These are phyloP conservation scores for Dipodomys ordii DNA, from an alignment of 2,113 vertebrate species.

Conservation along the genomic window DNA sequence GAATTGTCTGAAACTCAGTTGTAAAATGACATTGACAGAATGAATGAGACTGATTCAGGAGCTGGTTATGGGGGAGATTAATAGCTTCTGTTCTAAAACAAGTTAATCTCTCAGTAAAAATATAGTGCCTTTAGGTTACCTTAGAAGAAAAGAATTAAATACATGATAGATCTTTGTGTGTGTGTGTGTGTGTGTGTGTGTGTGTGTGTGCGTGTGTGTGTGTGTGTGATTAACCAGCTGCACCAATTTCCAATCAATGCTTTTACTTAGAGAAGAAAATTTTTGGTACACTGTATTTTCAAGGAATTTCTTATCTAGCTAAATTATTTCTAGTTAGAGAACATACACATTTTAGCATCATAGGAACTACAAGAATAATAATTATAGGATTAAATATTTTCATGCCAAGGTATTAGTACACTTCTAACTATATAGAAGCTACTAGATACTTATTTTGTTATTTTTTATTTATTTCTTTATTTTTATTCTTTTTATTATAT, in stretches of 20 bases:
- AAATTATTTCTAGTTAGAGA: neutral
- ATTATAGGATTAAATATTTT: neutral
- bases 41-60: slow-evolving; percentile 61
- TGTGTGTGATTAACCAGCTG: neutral
- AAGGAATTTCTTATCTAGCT: neutral
- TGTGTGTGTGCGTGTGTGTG: neutral
- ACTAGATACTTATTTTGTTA: neutral
- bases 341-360: neutral
- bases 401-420: neutral
- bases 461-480: no score
- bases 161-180: slow-evolving; percentile 12
- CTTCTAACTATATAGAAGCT: neutral
- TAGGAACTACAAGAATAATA: slow-evolving; percentile 6
- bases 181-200: no score
- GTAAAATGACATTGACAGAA: slow-evolving; percentile 52
- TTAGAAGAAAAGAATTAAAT: slow-evolving; percentile 69
- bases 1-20: slow-evolving; percentile 58
- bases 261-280: slow-evolving; percentile 7
- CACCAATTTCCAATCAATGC: slow-evolving; percentile 3
- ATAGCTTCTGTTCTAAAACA: slow-evolving; percentile 68
- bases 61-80: slow-evolving; percentile 66
- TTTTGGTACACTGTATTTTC: neutral
- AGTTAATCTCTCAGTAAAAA: slow-evolving; percentile 65
- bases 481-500: no score
- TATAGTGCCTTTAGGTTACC: slow-evolving; percentile 62